Conservation (phyloP, 1,140 invertebrate genomes). For the Diploscapter pachys region DNA sequence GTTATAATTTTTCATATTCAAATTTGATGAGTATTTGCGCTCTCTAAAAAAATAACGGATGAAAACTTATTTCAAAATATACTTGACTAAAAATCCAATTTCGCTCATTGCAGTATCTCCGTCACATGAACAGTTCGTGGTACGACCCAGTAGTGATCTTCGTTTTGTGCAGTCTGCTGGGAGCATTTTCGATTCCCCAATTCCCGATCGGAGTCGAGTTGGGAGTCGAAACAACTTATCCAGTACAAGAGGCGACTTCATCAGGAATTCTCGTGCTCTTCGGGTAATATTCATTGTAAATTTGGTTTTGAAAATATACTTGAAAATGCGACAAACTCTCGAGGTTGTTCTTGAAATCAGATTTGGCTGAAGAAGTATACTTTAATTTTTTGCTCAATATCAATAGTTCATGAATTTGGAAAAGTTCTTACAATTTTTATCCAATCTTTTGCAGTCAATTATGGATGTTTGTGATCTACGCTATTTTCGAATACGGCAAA, state of each 20-base stretch:
- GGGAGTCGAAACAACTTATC: conserved; percentile 50
- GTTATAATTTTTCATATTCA: conserved; percentile 3
- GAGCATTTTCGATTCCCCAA: conserved; percentile 43
- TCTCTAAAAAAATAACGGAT: too few species aligned
- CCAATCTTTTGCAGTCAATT: conserved; percentile 14
- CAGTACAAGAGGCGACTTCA: conserved; percentile 53
- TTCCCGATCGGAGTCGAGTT: conserved; percentile 53
- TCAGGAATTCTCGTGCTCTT: conserved; percentile 38
- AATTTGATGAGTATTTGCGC: too few species aligned
- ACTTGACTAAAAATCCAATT: not conserved
- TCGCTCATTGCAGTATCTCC: conserved; percentile 23
- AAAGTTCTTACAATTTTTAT: too few species aligned
- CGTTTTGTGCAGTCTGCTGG: conserved; percentile 35
- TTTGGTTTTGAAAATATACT: too few species aligned
- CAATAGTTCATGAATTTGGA: too few species aligned
- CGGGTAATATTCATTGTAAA: too few species aligned
- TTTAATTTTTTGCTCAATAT: too few species aligned
- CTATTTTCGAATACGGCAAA: conserved; percentile 5
- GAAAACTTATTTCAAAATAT: too few species aligned
- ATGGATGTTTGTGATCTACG: conserved; percentile 21
- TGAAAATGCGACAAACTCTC: too few species aligned
- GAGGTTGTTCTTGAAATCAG: too few species aligned
- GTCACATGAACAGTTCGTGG: conserved; percentile 2
- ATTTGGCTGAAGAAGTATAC: too few species aligned
- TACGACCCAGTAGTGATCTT: conserved; percentile 22